Evolutionary conservation across 2,113 vertebrate species (phyloP).

Genomic region (Tautogolabrus adspersus): DNA sequence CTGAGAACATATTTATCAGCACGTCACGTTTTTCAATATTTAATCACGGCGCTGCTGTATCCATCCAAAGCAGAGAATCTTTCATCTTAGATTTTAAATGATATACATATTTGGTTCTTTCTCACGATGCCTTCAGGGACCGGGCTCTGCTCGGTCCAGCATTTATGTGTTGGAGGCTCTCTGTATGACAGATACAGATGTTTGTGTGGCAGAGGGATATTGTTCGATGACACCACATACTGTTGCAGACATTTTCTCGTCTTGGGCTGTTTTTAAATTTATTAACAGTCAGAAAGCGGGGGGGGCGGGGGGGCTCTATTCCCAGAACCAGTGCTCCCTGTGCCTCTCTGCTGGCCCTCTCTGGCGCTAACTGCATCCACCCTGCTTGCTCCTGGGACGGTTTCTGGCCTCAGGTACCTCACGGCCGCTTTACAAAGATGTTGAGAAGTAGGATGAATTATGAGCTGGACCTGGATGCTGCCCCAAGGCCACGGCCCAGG

Average conservation of each 20-base stretch:
- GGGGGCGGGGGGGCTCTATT: conserved; percentile 29
- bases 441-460: conserved; percentile 73
- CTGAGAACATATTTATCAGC: conserved; percentile 79
- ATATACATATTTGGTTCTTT: neutral
- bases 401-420: conserved; percentile 24
- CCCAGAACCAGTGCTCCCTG: conserved; percentile 31
- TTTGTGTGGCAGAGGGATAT: conserved; percentile 34
- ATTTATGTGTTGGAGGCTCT: conserved; percentile 24
- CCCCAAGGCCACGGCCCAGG: conserved; percentile 73
- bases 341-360: conserved; percentile 49
- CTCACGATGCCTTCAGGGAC: neutral
- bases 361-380: conserved; percentile 50
- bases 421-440: conserved; percentile 50
- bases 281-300: conserved; percentile 40
- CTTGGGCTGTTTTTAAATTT: conserved; percentile 48
- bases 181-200: conserved; percentile 49
- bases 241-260: too few species aligned
- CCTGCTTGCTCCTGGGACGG: conserved; percentile 45
- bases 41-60: conserved; percentile 63
- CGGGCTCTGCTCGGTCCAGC: conserved; percentile 27
- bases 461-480: conserved; percentile 73
- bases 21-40: conserved; percentile 80
- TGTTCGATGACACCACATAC: conserved; percentile 32
- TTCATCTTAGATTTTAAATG: neutral
- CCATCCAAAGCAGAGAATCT: conserved; percentile 24